phyloP scores from a whole-genome alignment of 64 coral and sea anemone genomes.

The Actinia equina region DNA sequence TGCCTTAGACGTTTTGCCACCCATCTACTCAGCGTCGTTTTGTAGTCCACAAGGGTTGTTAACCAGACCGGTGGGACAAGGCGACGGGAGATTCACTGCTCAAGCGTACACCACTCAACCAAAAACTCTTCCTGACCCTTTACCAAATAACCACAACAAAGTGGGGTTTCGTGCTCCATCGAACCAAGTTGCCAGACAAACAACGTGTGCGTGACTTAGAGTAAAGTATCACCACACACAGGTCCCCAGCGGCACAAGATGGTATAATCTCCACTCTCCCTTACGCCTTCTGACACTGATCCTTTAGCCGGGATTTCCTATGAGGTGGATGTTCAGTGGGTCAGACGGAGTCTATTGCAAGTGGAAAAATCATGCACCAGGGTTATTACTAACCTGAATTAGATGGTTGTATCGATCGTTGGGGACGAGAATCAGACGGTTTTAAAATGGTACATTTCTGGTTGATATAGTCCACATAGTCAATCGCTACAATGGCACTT shows the following conservation, averaged over 20 bases:
- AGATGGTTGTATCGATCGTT: neutral
- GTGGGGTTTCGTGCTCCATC: neutral
- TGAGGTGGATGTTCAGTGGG: neutral
- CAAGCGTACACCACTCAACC: constrained; percentile 14
- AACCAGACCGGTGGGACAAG: constrained; percentile 27
- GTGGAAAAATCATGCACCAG: neutral
- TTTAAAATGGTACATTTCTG: neutral
- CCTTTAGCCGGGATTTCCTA: neutral
- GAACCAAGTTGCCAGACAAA: constrained; percentile 42
- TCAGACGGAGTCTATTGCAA: neutral
- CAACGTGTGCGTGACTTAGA: constrained; percentile 36
- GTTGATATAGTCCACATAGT: neutral
- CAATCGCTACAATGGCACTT: neutral
- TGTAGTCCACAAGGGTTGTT: neutral
- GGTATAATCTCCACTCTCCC: constrained; percentile 43
- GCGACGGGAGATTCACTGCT: neutral
- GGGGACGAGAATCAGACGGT: neutral
- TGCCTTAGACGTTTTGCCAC: constrained; percentile 3
- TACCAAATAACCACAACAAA: constrained; percentile 19
- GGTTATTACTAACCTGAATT: neutral
- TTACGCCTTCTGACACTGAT: neutral
- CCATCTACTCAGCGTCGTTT: constrained; percentile 15
- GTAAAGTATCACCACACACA: constrained; percentile 2
- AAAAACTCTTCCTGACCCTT: neutral
- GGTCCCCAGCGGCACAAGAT: constrained; percentile 17